These are phyloP conservation scores for Bembecia ichneumoniformis DNA, from an alignment of 2,888 invertebrate genomes.

Conservation along the genomic window DNA sequence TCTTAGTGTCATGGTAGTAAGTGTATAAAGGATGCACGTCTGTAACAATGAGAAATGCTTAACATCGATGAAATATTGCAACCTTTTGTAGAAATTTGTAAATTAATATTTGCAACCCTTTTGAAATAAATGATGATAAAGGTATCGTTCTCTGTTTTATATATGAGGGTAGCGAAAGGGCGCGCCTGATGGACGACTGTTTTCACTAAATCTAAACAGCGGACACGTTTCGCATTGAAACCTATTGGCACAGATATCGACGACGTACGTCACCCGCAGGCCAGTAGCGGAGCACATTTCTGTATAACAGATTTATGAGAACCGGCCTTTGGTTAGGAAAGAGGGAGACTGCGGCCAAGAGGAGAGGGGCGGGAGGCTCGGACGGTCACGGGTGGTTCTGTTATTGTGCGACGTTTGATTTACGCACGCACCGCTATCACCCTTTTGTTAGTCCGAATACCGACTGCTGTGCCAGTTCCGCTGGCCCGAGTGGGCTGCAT, in stretches of 20 bases:
- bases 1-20: too few species aligned
- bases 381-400: constrained; percentile 51
- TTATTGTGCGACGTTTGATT: constrained; percentile 71
- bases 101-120: too few species aligned
- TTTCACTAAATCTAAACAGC: constrained; percentile 34
- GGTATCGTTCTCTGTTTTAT: neutral
- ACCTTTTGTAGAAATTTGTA: neutral
- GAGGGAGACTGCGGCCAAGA: constrained; percentile 41
- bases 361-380: constrained; percentile 38
- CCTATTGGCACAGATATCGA: constrained; percentile 58
- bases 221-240: constrained; percentile 37
- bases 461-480: constrained; percentile 63
- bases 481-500: constrained; percentile 42
- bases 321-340: constrained; percentile 47
- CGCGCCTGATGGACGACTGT: constrained; percentile 26
- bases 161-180: constrained; percentile 21
- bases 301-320: constrained; percentile 65
- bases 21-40: neutral
- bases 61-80: neutral
- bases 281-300: constrained; percentile 51
- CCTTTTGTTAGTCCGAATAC: constrained; percentile 68
- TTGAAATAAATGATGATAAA: neutral
- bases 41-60: neutral
- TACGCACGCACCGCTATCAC: constrained; percentile 70
- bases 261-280: constrained; percentile 39